These are phyloP conservation scores for Dicaeum eximium DNA, from an alignment of 2,113 vertebrate species.

Conservation along the genomic window DNA sequence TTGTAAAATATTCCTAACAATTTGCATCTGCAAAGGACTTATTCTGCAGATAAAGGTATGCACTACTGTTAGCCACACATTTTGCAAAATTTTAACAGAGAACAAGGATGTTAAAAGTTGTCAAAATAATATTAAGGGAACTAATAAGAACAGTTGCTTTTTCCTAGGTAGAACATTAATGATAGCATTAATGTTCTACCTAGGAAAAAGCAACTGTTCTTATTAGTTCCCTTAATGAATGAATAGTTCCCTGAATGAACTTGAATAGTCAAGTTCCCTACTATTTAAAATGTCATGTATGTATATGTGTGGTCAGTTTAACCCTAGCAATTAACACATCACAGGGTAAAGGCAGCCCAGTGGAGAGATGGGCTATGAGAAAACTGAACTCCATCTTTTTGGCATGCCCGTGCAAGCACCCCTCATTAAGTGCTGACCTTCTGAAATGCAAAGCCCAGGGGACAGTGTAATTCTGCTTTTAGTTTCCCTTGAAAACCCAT, in stretches of 20 bases:
- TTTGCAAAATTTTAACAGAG: neutral
- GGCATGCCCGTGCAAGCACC: neutral
- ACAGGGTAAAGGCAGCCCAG: neutral
- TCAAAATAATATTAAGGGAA: neutral
- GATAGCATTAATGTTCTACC: no score
- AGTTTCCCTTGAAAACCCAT: neutral
- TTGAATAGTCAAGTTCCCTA: neutral
- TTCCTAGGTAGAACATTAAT: neutral
- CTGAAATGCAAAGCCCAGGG: neutral
- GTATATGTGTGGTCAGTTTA: neutral
- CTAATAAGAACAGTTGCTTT: neutral
- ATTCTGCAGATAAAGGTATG: neutral
- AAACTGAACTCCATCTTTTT: neutral
- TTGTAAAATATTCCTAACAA: neutral
- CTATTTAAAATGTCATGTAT: neutral
- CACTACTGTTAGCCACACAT: neutral
- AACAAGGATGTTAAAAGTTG: neutral
- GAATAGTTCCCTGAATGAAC: no score
- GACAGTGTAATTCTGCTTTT: neutral
- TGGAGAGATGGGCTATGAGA: neutral
- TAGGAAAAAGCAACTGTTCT: no score
- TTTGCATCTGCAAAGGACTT: neutral
- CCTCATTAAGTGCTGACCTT: neutral
- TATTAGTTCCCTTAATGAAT: no score
- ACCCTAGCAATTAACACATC: neutral